A percentile compares a stretch with the other conserved stretches of the same genome.
These are phyloP conservation scores for Abrostola tripartita DNA, from an alignment of 2,888 invertebrate genomes.

Conservation along the genomic window DNA sequence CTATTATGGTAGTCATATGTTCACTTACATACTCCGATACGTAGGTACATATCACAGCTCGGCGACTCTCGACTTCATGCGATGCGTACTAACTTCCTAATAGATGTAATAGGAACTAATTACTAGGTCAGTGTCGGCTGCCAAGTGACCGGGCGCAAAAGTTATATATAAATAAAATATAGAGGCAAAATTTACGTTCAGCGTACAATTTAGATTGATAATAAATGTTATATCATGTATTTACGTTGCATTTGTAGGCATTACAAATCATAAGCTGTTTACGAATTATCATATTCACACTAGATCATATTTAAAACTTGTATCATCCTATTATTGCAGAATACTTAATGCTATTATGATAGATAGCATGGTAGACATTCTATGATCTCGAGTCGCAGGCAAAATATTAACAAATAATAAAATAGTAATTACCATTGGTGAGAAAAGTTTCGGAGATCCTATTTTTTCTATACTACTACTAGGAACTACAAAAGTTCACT, in stretches of 20 bases:
- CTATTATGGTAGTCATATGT: constrained; percentile 5
- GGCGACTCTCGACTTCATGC: background rate
- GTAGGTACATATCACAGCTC: constrained; percentile 3
- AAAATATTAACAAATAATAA: no score
- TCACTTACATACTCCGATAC: constrained; percentile 6
- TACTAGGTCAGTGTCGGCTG: constrained; percentile 39
- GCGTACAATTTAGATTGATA: background rate
- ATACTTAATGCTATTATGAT: no score
- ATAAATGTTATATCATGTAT: background rate
- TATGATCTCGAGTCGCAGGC: no score
- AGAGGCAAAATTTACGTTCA: background rate
- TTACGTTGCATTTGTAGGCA: background rate
- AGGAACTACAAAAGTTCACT: no score
- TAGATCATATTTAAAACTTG: no score
- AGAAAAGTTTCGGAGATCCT: no score
- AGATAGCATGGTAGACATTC: no score
- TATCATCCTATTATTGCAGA: no score
- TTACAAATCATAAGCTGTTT: background rate
- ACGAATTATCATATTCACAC: background rate
- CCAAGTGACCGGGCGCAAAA: constrained; percentile 35
- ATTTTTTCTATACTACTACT: no score
- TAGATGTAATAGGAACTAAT: constrained; percentile 52
- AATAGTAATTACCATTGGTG: no score
- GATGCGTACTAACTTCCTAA: constrained; percentile 39
- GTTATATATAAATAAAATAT: constrained; percentile 3